Evolutionary conservation across 92 coral and sea anemone species (phyloP).

Genomic region (Phenganax marumi): DNA sequence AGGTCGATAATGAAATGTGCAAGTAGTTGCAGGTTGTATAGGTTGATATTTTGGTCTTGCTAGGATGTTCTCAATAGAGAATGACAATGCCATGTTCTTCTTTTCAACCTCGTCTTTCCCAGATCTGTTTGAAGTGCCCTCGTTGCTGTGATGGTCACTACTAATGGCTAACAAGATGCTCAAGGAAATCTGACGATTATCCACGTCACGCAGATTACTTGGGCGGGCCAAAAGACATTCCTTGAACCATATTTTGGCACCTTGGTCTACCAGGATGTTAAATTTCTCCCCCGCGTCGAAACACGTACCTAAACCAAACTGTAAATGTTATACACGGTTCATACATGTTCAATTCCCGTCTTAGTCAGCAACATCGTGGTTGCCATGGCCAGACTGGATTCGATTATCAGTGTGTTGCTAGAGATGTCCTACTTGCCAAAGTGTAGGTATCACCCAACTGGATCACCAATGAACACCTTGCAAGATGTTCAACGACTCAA

Average conservation of each 20-base stretch:
- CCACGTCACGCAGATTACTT: conserved; percentile 40
- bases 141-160: neutral
- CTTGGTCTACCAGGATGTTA: conserved; percentile 8
- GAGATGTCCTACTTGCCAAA: too few species aligned
- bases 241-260: conserved; percentile 16
- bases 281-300: neutral
- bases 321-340: too few species aligned
- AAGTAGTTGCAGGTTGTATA: conserved; percentile 5
- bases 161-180: conserved; percentile 15
- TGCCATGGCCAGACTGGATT: too few species aligned
- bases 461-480: too few species aligned
- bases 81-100: conserved; percentile 22
- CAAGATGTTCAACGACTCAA: too few species aligned
- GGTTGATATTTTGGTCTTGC: conserved; percentile 35
- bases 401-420: too few species aligned
- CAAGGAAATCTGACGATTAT: neutral
- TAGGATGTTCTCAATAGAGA: conserved; percentile 34
- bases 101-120: neutral
- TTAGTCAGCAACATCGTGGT: too few species aligned
- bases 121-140: neutral
- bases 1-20: conserved; percentile 7
- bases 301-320: neutral
- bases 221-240: conserved; percentile 28
- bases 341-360: too few species aligned
- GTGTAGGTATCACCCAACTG: too few species aligned